Evolutionary conservation across 2,113 vertebrate genomes (phyloP).

Genomic region (Pomatorhinus ruficollis): DNA sequence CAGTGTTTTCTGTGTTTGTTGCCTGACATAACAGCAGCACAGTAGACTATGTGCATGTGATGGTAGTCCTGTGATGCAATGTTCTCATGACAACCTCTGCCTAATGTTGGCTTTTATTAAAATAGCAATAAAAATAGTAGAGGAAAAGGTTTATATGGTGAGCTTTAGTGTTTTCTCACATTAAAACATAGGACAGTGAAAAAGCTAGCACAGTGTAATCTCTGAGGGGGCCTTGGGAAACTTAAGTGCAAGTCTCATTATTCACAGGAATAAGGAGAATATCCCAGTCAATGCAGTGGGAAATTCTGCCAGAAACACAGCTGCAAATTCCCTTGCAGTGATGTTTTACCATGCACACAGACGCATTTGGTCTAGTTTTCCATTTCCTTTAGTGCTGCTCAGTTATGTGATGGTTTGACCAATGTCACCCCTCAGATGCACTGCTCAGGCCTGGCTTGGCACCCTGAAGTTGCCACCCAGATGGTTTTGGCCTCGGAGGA

Average conservation of each 20-base stretch:
- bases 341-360: not conserved
- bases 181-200: not conserved
- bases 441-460: slow-evolving; percentile 94
- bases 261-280: rapidly evolving
- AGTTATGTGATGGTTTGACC: not conserved
- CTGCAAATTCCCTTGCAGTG: not conserved
- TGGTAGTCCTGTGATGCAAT: not conserved
- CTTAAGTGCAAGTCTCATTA: not conserved
- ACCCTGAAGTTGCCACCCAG: slow-evolving; percentile 96
- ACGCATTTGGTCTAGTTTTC: not conserved
- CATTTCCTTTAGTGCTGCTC: not conserved
- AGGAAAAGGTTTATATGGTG: not conserved
- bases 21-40: not conserved
- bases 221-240: not conserved
- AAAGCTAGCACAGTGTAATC: not conserved
- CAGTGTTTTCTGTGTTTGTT: not conserved
- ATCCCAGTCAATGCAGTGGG: not conserved
- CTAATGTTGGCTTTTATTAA: not conserved
- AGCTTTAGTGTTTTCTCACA: not conserved
- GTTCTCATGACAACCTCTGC: not conserved
- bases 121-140: not conserved
- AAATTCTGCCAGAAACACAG: not conserved
- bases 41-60: not conserved
- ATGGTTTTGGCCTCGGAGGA: slow-evolving; percentile 94
- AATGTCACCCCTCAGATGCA: slow-evolving; percentile 83